These are phyloP conservation scores for Mythimna albipuncta DNA, from an alignment of 2,888 invertebrate genomes.

Conservation along the genomic window DNA sequence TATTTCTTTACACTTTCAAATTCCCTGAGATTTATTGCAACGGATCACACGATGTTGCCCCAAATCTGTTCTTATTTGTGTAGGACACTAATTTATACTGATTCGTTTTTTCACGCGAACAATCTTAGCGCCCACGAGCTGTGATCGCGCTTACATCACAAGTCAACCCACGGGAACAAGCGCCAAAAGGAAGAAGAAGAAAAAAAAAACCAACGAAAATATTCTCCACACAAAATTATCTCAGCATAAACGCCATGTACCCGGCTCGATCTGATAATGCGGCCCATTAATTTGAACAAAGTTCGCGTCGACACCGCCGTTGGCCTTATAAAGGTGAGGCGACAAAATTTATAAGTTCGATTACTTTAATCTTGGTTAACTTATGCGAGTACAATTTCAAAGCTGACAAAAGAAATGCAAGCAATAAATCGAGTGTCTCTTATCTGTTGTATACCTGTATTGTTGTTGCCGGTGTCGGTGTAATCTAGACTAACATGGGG, in stretches of 20 bases:
- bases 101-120: conserved; percentile 58
- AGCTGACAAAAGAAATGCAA: conserved; percentile 91
- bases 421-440: conserved; percentile 87
- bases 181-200: conserved; percentile 73
- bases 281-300: conserved; percentile 90
- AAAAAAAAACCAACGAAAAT: conserved; percentile 74
- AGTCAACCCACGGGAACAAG: conserved; percentile 72
- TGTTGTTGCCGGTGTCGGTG: conserved; percentile 84
- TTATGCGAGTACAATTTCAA: conserved; percentile 91
- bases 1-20: not conserved
- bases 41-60: conserved; percentile 22
- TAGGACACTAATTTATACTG: conserved; percentile 61
- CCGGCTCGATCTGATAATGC: conserved; percentile 89
- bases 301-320: conserved; percentile 89
- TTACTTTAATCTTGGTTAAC: conserved; percentile 91
- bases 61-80: conserved; percentile 56
- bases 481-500: conserved; percentile 85
- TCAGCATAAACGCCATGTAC: conserved; percentile 90
- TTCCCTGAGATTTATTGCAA: conserved; percentile 20
- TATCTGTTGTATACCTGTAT: conserved; percentile 89
- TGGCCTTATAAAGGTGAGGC: conserved; percentile 90
- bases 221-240: conserved; percentile 87
- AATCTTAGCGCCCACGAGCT: conserved; percentile 71
- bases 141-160: conserved; percentile 67
- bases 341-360: conserved; percentile 91